phyloP scores from a whole-genome alignment of 2,888 invertebrate genomes.

The Sturmia bella region DNA sequence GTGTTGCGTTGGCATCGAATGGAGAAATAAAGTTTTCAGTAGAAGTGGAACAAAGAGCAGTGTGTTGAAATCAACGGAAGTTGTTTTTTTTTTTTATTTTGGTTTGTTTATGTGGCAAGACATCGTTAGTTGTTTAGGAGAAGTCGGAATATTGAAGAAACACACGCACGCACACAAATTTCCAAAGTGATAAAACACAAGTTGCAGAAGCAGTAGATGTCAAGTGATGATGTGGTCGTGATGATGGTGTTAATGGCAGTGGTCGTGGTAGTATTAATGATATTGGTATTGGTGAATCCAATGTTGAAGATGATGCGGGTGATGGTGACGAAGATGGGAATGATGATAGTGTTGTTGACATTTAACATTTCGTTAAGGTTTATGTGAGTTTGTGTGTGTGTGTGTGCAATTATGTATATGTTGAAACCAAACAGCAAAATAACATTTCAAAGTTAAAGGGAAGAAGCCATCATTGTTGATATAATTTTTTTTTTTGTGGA shows the following conservation, averaged over 20 bases:
- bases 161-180: conserved; percentile 14
- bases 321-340: conserved; percentile 55
- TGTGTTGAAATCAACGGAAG: conserved; percentile 37
- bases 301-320: conserved; percentile 59
- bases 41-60: conserved; percentile 24
- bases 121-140: conserved; percentile 55
- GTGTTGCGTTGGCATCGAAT: conserved; percentile 9
- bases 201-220: conserved; percentile 23
- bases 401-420: neutral
- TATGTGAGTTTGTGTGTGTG: neutral
- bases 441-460: neutral
- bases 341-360: conserved; percentile 62
- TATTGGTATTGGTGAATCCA: conserved; percentile 36
- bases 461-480: conserved; percentile 16
- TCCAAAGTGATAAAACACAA: conserved; percentile 52
- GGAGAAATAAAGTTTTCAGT: conserved; percentile 26
- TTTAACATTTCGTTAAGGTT: conserved; percentile 53
- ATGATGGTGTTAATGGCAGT: conserved; percentile 63
- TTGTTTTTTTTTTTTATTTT: conserved; percentile 28
- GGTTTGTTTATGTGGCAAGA: conserved; percentile 44
- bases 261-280: conserved; percentile 53
- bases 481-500: conserved; percentile 12
- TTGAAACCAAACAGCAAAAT: neutral
- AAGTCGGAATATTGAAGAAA: neutral
- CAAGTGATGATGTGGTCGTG: conserved; percentile 30